A percentile compares a stretch with the other conserved stretches of the same genome.
Evolutionary conservation across 2,888 invertebrate genomes (phyloP).

Genomic region (Ophioninae sp.): DNA sequence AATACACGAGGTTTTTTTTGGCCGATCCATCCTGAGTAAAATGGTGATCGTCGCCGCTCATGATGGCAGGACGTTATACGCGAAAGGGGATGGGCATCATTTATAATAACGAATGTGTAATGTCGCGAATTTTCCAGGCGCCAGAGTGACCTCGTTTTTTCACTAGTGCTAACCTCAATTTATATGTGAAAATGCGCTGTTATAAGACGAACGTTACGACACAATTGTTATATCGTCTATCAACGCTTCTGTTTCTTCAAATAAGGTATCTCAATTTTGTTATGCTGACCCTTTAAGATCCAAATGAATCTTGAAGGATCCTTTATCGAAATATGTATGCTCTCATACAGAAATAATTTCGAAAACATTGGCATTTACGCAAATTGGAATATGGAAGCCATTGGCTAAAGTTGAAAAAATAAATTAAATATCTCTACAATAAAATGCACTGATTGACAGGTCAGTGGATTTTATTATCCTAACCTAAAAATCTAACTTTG

Average conservation of each 20-base stretch:
- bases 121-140: slow-evolving; percentile 44
- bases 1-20: background rate
- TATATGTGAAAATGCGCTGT: background rate
- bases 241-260: too few relatives aligned
- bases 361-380: too few relatives aligned
- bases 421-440: too few relatives aligned
- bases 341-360: too few relatives aligned
- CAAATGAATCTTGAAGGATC: background rate
- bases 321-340: too few relatives aligned
- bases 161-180: background rate
- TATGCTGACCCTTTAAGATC: background rate
- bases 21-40: background rate
- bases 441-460: too few relatives aligned
- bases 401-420: too few relatives aligned
- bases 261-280: too few relatives aligned
- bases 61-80: slow-evolving; percentile 35
- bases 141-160: slow-evolving; percentile 26
- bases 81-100: slow-evolving; percentile 7
- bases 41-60: slow-evolving; percentile 13
- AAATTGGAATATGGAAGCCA: too few relatives aligned
- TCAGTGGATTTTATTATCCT: too few relatives aligned
- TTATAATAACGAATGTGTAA: slow-evolving; percentile 47
- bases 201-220: background rate
- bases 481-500: too few relatives aligned
- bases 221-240: background rate